A percentile compares a stretch with the other conserved stretches of the same genome.
phyloP scores from a whole-genome alignment of 1,140 invertebrate species.

The Drosophila ogumai region DNA sequence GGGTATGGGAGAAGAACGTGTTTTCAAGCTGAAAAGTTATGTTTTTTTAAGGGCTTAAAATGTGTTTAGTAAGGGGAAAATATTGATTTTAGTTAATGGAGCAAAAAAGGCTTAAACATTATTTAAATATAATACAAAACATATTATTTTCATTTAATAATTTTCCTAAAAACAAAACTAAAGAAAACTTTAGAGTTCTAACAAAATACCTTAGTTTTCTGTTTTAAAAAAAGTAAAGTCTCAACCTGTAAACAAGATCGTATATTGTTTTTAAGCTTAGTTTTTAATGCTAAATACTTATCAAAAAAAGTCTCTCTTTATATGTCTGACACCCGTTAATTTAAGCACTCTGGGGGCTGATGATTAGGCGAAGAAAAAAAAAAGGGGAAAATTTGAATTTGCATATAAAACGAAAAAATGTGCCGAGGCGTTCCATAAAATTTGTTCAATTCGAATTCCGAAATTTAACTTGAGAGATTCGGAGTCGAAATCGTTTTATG shows the following conservation, averaged over 20 bases:
- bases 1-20: neutral
- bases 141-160: neutral
- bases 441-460: conserved; percentile 21
- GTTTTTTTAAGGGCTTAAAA: neutral
- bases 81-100: neutral
- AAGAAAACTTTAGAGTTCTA: neutral
- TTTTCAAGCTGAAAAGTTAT: neutral
- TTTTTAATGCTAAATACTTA: neutral
- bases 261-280: neutral
- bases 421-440: conserved; percentile 25
- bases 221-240: neutral
- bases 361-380: conserved; percentile 17
- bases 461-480: conserved; percentile 11
- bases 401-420: conserved; percentile 29
- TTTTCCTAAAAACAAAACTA: too few species aligned
- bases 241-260: neutral
- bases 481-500: conserved; percentile 51
- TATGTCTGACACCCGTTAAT: conserved; percentile 16
- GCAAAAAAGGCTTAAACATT: too few species aligned
- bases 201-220: neutral
- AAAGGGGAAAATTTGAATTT: conserved; percentile 30
- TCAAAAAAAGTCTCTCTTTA: neutral
- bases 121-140: too few species aligned
- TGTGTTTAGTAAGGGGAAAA: neutral
- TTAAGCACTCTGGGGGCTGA: conserved; percentile 7